These are phyloP conservation scores for Psylliodes chrysocephalus DNA, from an alignment of 2,888 invertebrate species.

Conservation along the genomic window DNA sequence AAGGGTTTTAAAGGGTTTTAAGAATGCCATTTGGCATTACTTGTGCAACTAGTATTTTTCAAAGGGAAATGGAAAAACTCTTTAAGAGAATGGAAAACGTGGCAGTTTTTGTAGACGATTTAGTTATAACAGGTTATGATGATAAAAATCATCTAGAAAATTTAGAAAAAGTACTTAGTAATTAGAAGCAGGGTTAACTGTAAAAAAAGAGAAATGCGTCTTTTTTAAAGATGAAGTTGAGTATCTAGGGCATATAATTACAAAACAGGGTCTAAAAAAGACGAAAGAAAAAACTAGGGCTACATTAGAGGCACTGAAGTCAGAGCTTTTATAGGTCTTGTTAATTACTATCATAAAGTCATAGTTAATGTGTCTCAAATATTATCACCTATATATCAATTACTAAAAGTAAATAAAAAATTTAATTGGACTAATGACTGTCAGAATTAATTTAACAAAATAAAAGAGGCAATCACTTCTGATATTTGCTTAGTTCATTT, in stretches of 20 bases:
- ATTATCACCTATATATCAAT: slow-evolving; percentile 32
- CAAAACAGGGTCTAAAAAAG: slow-evolving; percentile 40
- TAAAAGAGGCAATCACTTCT: slow-evolving; percentile 35
- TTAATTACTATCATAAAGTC: slow-evolving; percentile 39
- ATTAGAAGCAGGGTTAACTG: slow-evolving; percentile 47
- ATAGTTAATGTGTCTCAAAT: slow-evolving; percentile 31
- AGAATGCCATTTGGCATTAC: slow-evolving; percentile 58
- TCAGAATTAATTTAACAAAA: slow-evolving; percentile 34
- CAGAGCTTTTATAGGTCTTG: slow-evolving; percentile 27
- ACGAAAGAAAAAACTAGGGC: slow-evolving; percentile 38
- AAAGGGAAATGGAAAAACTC: slow-evolving; percentile 54
- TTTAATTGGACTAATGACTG: slow-evolving; percentile 39
- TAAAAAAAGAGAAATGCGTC: slow-evolving; percentile 53
- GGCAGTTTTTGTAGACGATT: slow-evolving; percentile 54
- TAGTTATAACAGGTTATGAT: slow-evolving; percentile 50
- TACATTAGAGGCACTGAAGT: slow-evolving; percentile 38
- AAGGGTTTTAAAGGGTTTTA: slow-evolving; percentile 55
- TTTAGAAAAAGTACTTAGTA: slow-evolving; percentile 46
- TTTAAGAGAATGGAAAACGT: slow-evolving; percentile 51
- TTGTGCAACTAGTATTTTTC: slow-evolving; percentile 56
- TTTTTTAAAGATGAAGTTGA: slow-evolving; percentile 53
- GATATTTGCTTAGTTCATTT: slow-evolving; percentile 39
- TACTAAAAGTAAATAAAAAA: slow-evolving; percentile 34
- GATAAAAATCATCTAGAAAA: slow-evolving; percentile 45
- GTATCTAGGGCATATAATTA: slow-evolving; percentile 52